Percentiles rank a stretch among this genome's conserved stretches.
Evolutionary conservation across 1,140 invertebrate species (phyloP).

Genomic region (Myzus persicae): DNA sequence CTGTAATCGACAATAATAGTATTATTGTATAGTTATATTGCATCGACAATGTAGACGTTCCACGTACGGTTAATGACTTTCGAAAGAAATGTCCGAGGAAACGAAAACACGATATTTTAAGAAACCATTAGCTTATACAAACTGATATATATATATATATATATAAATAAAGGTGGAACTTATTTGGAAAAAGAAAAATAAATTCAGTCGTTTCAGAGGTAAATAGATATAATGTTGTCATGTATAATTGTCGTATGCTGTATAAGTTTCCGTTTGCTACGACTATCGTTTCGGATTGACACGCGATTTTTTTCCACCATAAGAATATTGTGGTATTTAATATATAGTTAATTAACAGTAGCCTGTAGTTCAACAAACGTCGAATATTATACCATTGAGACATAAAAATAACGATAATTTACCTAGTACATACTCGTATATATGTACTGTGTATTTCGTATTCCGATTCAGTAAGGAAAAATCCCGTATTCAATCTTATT

Average conservation of each 20-base stretch:
- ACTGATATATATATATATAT: not conserved
- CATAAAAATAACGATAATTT: too few species aligned
- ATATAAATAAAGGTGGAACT: not conserved
- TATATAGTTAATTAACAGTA: too few species aligned
- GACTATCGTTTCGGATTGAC: too few species aligned
- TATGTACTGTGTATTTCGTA: too few species aligned
- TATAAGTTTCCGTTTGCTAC: not conserved
- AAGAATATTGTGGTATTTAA: too few species aligned
- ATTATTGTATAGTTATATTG: not conserved
- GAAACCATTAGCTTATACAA: not conserved
- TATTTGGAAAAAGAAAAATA: not conserved
- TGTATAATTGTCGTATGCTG: not conserved
- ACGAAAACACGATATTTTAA: not conserved
- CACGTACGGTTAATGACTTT: not conserved
- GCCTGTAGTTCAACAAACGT: too few species aligned
- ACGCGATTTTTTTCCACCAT: too few species aligned
- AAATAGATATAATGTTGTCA: not conserved
- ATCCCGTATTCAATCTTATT: too few species aligned
- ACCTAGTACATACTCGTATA: too few species aligned
- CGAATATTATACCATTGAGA: too few species aligned
- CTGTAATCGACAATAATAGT: not conserved
- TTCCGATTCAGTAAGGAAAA: too few species aligned
- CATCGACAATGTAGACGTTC: not conserved
- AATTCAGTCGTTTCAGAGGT: not conserved
- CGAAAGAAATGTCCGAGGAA: not conserved